Evolutionary conservation across 2,113 vertebrate species (phyloP), one percentile per base, ranked within the genome.

Genomic region (Thermophis baileyi): DNA sequence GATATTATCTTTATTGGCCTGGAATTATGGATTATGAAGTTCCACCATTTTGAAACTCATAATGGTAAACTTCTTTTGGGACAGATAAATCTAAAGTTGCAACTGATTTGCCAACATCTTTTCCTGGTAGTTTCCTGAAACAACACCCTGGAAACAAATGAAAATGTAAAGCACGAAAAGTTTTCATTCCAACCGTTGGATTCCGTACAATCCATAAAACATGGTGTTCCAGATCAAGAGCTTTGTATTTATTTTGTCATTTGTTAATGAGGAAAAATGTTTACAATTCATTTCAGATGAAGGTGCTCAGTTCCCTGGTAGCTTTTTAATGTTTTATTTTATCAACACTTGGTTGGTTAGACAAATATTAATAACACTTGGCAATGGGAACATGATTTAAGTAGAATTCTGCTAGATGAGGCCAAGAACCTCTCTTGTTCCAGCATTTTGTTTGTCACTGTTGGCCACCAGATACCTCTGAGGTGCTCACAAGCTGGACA

Each of bases 221-320:
- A 47, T 96, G 95, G 96, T 93, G 96, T 96, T 94, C 96, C 95
- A 96, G 95, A 95, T 92, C 95, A 95, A 94, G 94, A 97, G 95
- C 95, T 92, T 95, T 96, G 96, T 96, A 94, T 92, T 97, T 96
- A 74, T 74, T 97, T 96, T 96, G 93, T 93, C 90, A 90, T 94
- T 60, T 97, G 95, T 93, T 94, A 90, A 91, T 49, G 93, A 57
- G 16, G 90, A 95, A 96, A 97, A 96, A 96, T 96, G 95, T 95
- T 94, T 94, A 95, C 91, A 95, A 95, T 94, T 96, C 95, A 94
- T 95, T 95, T 96, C 24, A 49, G 92, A 97, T 97, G 96, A 97
- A 97, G 97, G 97, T 95, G 95, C 91, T 94, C 95, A 93, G 96
- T 98, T 97, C 97, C 97, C 96, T 96, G 93, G 87, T 95, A 86